phyloP scores from a whole-genome alignment of 1,140 invertebrate genomes.

The Aphis craccivora region DNA sequence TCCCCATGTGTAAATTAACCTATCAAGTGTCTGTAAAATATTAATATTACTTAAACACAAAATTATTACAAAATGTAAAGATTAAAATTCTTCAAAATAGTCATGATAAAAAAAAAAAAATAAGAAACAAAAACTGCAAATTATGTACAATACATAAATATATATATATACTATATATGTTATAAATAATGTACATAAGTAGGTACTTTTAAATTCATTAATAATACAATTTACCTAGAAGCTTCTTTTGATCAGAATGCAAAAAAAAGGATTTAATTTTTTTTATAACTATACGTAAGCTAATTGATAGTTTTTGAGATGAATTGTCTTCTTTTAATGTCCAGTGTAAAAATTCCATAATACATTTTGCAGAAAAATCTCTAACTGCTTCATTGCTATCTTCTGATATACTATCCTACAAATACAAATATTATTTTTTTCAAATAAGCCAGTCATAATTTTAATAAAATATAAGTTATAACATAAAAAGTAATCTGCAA shows the following conservation, averaged over 20 bases:
- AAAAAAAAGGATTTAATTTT: conserved; percentile 22
- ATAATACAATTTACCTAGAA: neutral
- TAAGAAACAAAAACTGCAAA: neutral
- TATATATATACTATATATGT: neutral
- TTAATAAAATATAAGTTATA: neutral
- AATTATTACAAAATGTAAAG: too few species aligned
- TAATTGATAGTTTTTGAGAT: neutral
- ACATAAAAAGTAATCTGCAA: neutral
- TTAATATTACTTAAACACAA: too few species aligned
- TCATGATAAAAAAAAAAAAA: too few species aligned
- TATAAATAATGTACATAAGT: neutral
- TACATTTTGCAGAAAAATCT: conserved; percentile 39
- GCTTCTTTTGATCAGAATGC: neutral
- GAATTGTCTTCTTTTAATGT: neutral
- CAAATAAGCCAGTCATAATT: neutral
- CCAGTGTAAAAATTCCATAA: conserved; percentile 30
- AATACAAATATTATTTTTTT: neutral
- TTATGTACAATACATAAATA: neutral
- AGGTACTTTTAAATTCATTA: neutral
- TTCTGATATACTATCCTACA: conserved; percentile 16
- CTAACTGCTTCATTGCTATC: neutral
- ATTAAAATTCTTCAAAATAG: too few species aligned
- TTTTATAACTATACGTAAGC: neutral
- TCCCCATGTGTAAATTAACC: too few species aligned
- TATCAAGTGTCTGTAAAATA: too few species aligned